These are phyloP conservation scores for Mermis nigrescens DNA, from an alignment of 2,888 invertebrate genomes.

Conservation along the genomic window DNA sequence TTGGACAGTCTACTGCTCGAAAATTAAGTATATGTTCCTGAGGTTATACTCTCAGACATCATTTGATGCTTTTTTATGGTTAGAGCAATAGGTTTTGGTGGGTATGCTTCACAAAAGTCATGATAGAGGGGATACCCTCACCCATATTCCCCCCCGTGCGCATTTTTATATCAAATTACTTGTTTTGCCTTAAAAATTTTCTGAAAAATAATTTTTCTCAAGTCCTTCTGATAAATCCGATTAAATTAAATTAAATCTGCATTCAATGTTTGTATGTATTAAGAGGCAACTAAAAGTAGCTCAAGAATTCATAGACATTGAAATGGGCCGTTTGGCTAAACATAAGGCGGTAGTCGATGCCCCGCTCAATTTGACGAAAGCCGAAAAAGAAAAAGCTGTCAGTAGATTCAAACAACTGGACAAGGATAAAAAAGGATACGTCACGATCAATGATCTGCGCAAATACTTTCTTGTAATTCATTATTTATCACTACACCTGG, in stretches of 20 bases:
- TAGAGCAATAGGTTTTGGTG: too few relatives aligned
- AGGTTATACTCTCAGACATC: too few relatives aligned
- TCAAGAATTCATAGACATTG: constrained; percentile 62
- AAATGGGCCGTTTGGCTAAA: constrained; percentile 92
- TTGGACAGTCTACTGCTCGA: too few relatives aligned
- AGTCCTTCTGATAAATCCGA: not conserved
- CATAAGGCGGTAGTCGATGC: constrained; percentile 56
- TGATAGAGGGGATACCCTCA: too few relatives aligned
- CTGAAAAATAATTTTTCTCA: too few relatives aligned
- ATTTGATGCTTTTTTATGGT: too few relatives aligned
- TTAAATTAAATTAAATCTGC: not conserved
- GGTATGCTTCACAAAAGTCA: too few relatives aligned
- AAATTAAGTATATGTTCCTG: too few relatives aligned
- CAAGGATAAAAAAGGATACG: constrained; percentile 84
- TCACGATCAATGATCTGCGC: constrained; percentile 89
- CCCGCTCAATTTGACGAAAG: constrained; percentile 73
- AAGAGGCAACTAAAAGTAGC: constrained; percentile 63
- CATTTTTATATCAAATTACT: too few relatives aligned
- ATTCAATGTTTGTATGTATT: too few relatives aligned
- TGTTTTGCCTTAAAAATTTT: too few relatives aligned
- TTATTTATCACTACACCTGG: not conserved
- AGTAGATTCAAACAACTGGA: constrained; percentile 88
- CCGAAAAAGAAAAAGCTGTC: constrained; percentile 78
- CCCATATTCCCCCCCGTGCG: too few relatives aligned
- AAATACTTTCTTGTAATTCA: constrained; percentile 67